Evolutionary conservation across 2,888 invertebrate genomes (phyloP).

Genomic region (Thyatira batis): DNA sequence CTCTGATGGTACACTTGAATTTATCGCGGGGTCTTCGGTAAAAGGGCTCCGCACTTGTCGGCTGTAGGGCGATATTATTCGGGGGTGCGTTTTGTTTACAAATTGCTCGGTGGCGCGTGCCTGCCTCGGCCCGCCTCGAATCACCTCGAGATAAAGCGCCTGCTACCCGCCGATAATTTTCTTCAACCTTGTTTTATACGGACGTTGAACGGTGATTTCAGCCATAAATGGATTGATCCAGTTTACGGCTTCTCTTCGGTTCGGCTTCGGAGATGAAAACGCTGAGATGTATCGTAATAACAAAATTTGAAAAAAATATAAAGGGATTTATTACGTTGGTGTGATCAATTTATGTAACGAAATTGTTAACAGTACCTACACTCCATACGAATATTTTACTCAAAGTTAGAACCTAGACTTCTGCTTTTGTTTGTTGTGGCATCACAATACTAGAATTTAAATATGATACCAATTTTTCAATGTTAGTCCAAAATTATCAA

Average conservation of each 20-base stretch:
- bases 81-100: constrained; percentile 77
- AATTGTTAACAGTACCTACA: too few species aligned
- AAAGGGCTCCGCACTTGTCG: constrained; percentile 56
- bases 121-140: constrained; percentile 42
- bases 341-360: too few species aligned
- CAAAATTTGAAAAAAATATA: background rate
- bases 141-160: constrained; percentile 56
- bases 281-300: constrained; percentile 7
- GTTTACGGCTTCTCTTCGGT: constrained; percentile 43
- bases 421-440: too few species aligned
- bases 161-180: constrained; percentile 66
- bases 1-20: constrained; percentile 64
- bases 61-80: constrained; percentile 61
- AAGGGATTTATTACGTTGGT: background rate
- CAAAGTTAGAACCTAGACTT: too few species aligned
- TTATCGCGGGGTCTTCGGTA: constrained; percentile 59
- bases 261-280: constrained; percentile 5
- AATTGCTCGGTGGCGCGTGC: constrained; percentile 73
- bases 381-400: too few species aligned
- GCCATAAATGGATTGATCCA: constrained; percentile 60
- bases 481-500: too few species aligned
- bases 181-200: constrained; percentile 64
- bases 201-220: constrained; percentile 55
- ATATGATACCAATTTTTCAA: too few species aligned
- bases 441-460: too few species aligned